Base-by-base conservation (phyloP, 1,140 invertebrate genomes). In the Bemisia tabaci region DNA sequence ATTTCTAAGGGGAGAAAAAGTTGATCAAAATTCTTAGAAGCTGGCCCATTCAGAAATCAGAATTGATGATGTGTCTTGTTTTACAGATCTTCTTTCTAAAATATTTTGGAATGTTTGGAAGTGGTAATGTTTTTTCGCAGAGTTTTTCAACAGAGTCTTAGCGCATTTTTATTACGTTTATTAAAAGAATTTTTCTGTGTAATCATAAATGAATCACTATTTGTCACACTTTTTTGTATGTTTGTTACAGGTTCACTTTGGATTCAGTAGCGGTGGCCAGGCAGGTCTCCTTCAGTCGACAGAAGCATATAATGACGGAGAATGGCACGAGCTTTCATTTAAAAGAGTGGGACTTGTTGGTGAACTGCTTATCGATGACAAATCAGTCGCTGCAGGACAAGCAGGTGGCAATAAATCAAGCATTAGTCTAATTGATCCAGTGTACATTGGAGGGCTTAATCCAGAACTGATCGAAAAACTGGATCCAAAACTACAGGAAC, bases 321-420 rank as follows among this genome's bases (percentile, higher is more conserved):
- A 86, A 39, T 98, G 95, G 95, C 95, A 98, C 74, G 84, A 80
- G 0, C 82, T 89, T 0, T 78, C 79, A 17, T 82, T 89, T 70
- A 84, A 81, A 58, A 78, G 87, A 63, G 74, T 81, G 26, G 73
- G 76, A 1, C 78, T 80, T 26, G 74, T 79, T 65, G 87, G 87
- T 0, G 83, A 83, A 67, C 75, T 95, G n/a, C 79, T 79, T 1
- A 81, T 91, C 1, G 91, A 93, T 74, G 80, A 82, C 0, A 79
- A 83, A 24, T 73, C 81, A 0, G 73, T 83, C 0, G 78, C 79
- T 0, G 78, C 81, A 9, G 82, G 82, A 2, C 78, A 78, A 61
- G 84, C 85, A 0, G 65, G 74, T 17, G 84, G 86, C 67, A 69
- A 72, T 11, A 78, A 81, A 0, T 81, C 78, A 1, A 79, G 81